These are phyloP conservation scores for Tyrannus savana DNA, from an alignment of 2,113 vertebrate genomes.

Conservation along the genomic window DNA sequence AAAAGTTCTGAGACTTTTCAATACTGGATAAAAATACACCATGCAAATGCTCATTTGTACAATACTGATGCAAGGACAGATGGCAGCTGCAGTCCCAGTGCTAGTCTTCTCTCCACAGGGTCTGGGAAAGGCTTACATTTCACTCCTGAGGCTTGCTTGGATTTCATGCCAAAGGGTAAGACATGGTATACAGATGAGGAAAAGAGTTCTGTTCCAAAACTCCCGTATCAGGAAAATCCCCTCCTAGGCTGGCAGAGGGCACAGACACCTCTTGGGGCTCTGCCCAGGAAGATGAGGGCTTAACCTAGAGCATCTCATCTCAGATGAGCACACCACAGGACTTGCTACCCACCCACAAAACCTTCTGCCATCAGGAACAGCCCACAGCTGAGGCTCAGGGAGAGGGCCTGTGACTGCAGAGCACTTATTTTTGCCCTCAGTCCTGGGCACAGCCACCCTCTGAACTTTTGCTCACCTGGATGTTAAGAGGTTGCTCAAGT, in stretches of 20 bases:
- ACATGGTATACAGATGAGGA: background rate
- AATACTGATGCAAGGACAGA: background rate
- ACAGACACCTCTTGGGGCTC: background rate
- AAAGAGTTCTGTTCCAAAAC: background rate
- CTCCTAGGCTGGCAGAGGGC: background rate
- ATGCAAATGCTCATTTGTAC: background rate
- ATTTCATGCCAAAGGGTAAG: background rate
- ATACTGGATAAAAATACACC: background rate
- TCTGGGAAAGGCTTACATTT: background rate
- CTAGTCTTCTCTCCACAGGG: background rate
- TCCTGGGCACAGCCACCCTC: background rate
- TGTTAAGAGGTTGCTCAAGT: background rate
- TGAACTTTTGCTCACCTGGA: background rate
- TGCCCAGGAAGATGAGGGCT: background rate
- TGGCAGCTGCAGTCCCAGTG: background rate
- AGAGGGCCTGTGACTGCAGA: background rate
- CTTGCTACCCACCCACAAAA: accelerated
- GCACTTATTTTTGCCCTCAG: background rate
- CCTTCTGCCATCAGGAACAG: background rate
- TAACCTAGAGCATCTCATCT: background rate
- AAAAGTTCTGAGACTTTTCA: background rate
- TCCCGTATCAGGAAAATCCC: accelerated
- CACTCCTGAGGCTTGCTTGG: background rate
- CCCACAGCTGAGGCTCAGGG: background rate
- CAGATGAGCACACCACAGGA: too few relatives aligned